These are phyloP conservation scores for Idaea biselata DNA, from an alignment of 2,888 invertebrate species.

Conservation along the genomic window DNA sequence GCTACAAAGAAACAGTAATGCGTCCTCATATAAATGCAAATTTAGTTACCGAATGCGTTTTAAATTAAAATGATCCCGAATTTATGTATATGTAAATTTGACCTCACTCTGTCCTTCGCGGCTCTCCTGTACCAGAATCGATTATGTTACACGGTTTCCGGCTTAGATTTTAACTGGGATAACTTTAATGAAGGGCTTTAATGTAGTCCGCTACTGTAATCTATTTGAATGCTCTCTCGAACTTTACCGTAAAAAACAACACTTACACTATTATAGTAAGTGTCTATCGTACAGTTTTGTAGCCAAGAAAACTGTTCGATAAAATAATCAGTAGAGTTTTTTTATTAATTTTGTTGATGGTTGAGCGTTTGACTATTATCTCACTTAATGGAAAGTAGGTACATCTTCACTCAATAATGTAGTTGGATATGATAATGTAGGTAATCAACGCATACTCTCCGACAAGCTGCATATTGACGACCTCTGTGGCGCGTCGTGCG, in stretches of 20 bases:
- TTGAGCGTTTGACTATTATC: too few species aligned
- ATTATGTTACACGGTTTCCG: slow-evolving; percentile 71
- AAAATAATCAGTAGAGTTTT: too few species aligned
- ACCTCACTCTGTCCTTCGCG: slow-evolving; percentile 75
- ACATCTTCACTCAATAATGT: too few species aligned
- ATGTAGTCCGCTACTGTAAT: slow-evolving; percentile 57
- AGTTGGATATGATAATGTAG: too few species aligned
- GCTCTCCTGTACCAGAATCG: slow-evolving; percentile 70
- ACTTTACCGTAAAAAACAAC: neutral
- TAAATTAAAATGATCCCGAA: slow-evolving; percentile 78
- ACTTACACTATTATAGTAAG: neutral
- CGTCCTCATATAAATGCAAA: slow-evolving; percentile 73
- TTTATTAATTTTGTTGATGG: too few species aligned
- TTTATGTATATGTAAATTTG: slow-evolving; percentile 74
- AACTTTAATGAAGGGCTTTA: slow-evolving; percentile 73
- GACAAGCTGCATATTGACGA: too few species aligned
- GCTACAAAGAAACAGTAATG: slow-evolving; percentile 71
- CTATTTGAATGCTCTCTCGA: slow-evolving; percentile 58
- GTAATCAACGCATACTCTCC: too few species aligned
- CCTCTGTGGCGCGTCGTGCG: too few species aligned
- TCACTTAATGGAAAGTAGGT: too few species aligned
- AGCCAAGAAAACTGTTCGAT: too few species aligned
- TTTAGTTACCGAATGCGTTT: slow-evolving; percentile 73
- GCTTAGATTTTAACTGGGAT: slow-evolving; percentile 65
- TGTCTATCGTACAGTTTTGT: too few species aligned